Evolutionary conservation across 2,797 vertebrate genomes (phyloP).

Genomic region (Phaenicophaeus curvirostris): DNA sequence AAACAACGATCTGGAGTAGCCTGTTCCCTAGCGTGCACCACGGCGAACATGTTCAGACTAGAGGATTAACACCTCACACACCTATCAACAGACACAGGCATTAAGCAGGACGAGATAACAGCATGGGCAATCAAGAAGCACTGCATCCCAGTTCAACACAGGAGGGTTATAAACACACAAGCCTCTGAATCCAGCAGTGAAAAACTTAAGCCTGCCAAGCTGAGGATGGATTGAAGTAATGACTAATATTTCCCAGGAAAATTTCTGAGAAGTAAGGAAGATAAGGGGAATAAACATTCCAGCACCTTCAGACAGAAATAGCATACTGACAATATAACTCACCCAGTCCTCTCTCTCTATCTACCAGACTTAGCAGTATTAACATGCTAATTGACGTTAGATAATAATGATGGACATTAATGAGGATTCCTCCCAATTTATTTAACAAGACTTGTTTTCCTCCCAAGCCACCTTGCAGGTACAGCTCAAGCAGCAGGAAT

Average conservation of each 20-base stretch:
- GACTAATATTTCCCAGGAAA: slow-evolving; percentile 58
- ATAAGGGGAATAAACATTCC: slow-evolving; percentile 60
- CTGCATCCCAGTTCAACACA: slow-evolving; percentile 59
- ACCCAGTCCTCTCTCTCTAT: neutral
- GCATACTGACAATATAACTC: neutral
- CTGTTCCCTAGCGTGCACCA: slow-evolving; percentile 4
- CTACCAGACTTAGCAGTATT: neutral
- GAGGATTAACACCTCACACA: slow-evolving; percentile 72
- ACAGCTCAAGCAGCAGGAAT: slow-evolving; percentile 8
- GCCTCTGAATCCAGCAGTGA: slow-evolving; percentile 60
- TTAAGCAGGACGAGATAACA: slow-evolving; percentile 71
- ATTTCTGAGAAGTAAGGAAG: slow-evolving; percentile 44
- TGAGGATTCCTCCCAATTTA: neutral
- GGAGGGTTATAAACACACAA: slow-evolving; percentile 64
- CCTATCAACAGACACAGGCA: slow-evolving; percentile 69
- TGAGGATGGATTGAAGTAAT: slow-evolving; percentile 66
- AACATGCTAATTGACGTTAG: neutral
- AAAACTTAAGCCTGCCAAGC: slow-evolving; percentile 64
- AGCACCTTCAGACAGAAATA: slow-evolving; percentile 45
- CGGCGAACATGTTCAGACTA: slow-evolving; percentile 42
- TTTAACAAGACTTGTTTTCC: neutral
- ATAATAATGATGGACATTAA: slow-evolving; percentile 16
- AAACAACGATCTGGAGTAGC: slow-evolving; percentile 45
- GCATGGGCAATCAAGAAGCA: slow-evolving; percentile 64
- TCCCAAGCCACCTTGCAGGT: neutral